phyloP scores from a whole-genome alignment of 37 sponge, comb jelly and placozoan species.

The Oopsacas minuta region DNA sequence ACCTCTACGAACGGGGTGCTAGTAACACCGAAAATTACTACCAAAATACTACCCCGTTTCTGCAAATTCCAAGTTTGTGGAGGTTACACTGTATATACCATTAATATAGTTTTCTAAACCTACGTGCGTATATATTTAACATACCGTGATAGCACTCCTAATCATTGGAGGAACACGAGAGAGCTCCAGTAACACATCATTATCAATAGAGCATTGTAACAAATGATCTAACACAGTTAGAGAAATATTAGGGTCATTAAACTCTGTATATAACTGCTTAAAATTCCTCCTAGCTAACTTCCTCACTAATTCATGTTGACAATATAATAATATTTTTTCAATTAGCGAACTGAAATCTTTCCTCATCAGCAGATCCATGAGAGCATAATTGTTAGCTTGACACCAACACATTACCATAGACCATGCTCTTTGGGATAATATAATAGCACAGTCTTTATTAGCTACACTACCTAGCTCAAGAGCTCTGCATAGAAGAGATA shows the following conservation, averaged over 20 bases:
- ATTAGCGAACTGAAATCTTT: not conserved
- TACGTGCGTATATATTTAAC: too few relatives aligned
- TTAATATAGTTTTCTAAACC: too few relatives aligned
- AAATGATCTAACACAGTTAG: not conserved
- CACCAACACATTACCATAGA: not conserved
- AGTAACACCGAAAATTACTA: too few relatives aligned
- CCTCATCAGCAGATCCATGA: not conserved
- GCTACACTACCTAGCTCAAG: not conserved
- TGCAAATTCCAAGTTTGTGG: too few relatives aligned
- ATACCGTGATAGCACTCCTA: too few relatives aligned
- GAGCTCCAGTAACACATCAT: not conserved
- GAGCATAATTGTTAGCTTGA: not conserved
- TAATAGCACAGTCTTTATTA: not conserved
- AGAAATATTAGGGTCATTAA: not conserved
- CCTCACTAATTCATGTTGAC: not conserved
- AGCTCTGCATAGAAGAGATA: not conserved
- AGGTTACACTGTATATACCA: too few relatives aligned
- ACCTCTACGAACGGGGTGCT: too few relatives aligned
- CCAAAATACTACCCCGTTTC: too few relatives aligned
- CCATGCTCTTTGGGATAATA: not conserved
- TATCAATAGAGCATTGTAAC: conserved; percentile 8
- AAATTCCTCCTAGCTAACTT: not conserved
- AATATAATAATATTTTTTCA: not conserved
- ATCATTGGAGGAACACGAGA: not conserved
- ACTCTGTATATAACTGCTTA: not conserved